phyloP scores from a whole-genome alignment of 2,797 vertebrate species.

The Chloroceryle inda region DNA sequence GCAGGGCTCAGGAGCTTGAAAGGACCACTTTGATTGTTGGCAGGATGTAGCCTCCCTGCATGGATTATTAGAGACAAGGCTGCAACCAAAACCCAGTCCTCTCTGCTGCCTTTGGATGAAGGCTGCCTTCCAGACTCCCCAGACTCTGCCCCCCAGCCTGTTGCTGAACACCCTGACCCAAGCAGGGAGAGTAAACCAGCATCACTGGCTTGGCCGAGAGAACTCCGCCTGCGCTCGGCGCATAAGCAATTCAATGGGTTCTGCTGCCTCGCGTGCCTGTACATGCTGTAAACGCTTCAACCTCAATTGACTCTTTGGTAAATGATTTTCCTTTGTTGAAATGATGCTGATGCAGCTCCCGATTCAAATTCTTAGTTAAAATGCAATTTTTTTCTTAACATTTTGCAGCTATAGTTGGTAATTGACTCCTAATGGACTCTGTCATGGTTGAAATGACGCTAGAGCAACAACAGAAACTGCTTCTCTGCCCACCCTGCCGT shows the following conservation, averaged over 20 bases:
- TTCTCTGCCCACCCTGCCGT: conserved; percentile 39
- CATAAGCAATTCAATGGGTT: conserved; percentile 72
- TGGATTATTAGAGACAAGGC: not conserved
- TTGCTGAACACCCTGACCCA: not conserved
- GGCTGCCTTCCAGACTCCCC: not conserved
- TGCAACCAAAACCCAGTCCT: not conserved
- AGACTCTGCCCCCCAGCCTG: not conserved
- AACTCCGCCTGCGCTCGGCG: not conserved
- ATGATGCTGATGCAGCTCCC: conserved; percentile 77
- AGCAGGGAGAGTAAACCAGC: conserved; percentile 16
- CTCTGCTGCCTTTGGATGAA: not conserved
- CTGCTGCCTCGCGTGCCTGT: conserved; percentile 54
- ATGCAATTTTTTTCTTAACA: conserved; percentile 73
- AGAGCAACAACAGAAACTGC: conserved; percentile 66
- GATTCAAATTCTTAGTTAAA: conserved; percentile 80
- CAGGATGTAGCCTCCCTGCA: not conserved
- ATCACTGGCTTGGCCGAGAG: not conserved
- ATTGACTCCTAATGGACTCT: conserved; percentile 81
- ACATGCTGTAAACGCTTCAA: conserved; percentile 76
- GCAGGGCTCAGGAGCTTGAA: not conserved
- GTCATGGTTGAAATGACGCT: conserved; percentile 75
- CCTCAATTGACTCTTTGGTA: conserved; percentile 80
- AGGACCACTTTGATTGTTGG: not conserved
- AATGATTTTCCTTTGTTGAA: conserved; percentile 80
- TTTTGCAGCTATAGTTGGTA: conserved; percentile 71